Evolutionary conservation across 2,797 vertebrate genomes (phyloP), one percentile per base, ranked within the genome.

Genomic region (Trematomus bernacchii): DNA sequence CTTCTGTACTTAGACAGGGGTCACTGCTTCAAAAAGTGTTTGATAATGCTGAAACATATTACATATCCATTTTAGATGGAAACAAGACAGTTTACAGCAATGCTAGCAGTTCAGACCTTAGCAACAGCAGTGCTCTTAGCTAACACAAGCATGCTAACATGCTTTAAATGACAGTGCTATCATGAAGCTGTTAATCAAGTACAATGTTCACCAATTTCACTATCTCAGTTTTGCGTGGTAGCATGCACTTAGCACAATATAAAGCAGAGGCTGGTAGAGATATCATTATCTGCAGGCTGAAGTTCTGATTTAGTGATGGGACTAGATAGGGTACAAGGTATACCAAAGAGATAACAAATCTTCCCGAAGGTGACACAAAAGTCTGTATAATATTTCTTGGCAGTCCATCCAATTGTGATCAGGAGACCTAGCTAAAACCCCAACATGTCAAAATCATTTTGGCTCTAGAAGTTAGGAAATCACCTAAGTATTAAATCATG

Each of bases 1-100:
- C 47, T 64, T 40, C 18, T 71, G 48, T 72, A 57, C 58, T 63
- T 48, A 66, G 18, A 70, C 23, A n/a, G 30, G 44, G 48, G 42
- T 27, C n/a, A 50, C 7, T 60, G 33, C 47, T 33, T 23, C 18
- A 70, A 59, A 42, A 30, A n/a, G 6, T 10, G 16, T 44, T 13
- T 51, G 16, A 54, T 62, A 23, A 63, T 53, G 42, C 30, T 59
- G 10, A 64, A 46, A 59, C 43, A 59, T 12, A 13, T 43, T 18
- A 12, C 2, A 40, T 3, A 42, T 68, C 10, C 2, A 23, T 23
- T 70, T 51, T 30, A 21, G 42, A 1, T 51, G 8, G 21, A 64
- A 63, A 64, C 6, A 18, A 50, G 5, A 46, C 68, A 46, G 40
- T 57, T 12, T 18, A 16, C 5, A 23, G 54, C 18, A 7, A 50